These are phyloP conservation scores for Penaeus chinensis DNA, from an alignment of 1,140 invertebrate genomes.

Conservation along the genomic window DNA sequence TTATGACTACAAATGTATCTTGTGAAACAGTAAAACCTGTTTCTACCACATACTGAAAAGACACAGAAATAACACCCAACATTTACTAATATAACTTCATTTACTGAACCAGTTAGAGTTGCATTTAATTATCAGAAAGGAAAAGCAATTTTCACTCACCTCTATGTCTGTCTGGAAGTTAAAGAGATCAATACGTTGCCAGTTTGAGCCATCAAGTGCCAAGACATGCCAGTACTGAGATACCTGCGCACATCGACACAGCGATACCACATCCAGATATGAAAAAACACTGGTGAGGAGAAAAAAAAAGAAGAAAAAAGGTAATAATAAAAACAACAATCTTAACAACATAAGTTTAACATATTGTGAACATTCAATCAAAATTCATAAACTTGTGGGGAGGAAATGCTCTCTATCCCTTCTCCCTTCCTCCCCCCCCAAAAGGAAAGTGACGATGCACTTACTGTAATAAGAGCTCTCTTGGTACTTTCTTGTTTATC, in stretches of 20 bases:
- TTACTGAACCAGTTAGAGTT: no score
- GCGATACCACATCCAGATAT: constrained; percentile 95
- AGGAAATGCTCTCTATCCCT: no score
- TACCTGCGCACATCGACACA: constrained; percentile 97
- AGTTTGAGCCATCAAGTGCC: constrained; percentile 98
- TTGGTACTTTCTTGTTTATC: constrained; percentile 96
- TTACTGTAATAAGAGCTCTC: constrained; percentile 89
- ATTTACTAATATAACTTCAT: no score
- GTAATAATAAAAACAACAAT: constrained; percentile 28
- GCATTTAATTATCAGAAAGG: no score
- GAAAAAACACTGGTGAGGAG: constrained; percentile 87
- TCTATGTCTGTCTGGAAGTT: constrained; percentile 98
- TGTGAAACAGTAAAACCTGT: no score
- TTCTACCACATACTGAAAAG: no score
- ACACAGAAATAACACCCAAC: no score
- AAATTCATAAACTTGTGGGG: no score
- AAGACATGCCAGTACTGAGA: constrained; percentile 97
- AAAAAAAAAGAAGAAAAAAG: constrained; percentile 48
- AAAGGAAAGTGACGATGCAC: constrained; percentile 16
- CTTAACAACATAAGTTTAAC: background rate
- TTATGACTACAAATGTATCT: no score
- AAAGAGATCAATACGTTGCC: constrained; percentile 98
- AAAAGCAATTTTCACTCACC: constrained; percentile 72
- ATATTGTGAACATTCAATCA: background rate
- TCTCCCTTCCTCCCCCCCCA: no score